phyloP scores from a whole-genome alignment of 2,797 vertebrate species.

The Rhinophrynus dorsalis region DNA sequence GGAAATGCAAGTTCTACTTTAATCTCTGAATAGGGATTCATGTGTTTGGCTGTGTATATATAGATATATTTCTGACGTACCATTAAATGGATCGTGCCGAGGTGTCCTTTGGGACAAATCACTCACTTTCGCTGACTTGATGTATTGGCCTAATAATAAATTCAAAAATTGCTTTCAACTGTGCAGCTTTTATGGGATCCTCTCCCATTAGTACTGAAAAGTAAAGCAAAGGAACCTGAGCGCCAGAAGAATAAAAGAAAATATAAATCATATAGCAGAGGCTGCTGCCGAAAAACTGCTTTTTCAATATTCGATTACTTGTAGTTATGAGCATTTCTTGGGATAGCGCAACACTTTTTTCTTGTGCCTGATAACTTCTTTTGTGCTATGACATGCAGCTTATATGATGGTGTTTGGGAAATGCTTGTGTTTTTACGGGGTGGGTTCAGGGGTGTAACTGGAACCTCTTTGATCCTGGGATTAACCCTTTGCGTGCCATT shows the following conservation, averaged over 20 bases:
- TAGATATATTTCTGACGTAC: no score
- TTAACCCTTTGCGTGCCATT: no score
- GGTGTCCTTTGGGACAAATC: slow-evolving; percentile 9
- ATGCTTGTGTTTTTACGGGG: no score
- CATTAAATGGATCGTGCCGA: background rate
- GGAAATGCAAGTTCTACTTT: no score
- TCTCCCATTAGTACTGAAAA: slow-evolving; percentile 30
- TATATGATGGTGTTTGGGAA: no score
- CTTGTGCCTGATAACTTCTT: no score
- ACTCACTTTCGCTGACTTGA: slow-evolving; percentile 9
- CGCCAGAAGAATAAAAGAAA: slow-evolving; percentile 29
- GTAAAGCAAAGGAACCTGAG: slow-evolving; percentile 30
- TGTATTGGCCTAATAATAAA: slow-evolving; percentile 38
- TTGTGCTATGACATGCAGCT: no score
- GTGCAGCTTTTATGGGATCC: slow-evolving; percentile 25
- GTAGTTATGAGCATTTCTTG: background rate
- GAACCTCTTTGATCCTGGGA: no score
- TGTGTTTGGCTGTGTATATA: no score
- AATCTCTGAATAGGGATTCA: no score
- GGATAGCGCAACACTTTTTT: no score
- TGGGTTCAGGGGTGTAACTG: no score
- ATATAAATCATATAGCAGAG: slow-evolving; percentile 31
- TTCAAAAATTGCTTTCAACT: slow-evolving; percentile 28
- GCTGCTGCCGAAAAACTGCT: slow-evolving; percentile 28
- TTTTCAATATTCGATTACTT: slow-evolving; percentile 40